Evolutionary conservation across 2,113 vertebrate genomes (phyloP).

Genomic region (Rhineura floridana): DNA sequence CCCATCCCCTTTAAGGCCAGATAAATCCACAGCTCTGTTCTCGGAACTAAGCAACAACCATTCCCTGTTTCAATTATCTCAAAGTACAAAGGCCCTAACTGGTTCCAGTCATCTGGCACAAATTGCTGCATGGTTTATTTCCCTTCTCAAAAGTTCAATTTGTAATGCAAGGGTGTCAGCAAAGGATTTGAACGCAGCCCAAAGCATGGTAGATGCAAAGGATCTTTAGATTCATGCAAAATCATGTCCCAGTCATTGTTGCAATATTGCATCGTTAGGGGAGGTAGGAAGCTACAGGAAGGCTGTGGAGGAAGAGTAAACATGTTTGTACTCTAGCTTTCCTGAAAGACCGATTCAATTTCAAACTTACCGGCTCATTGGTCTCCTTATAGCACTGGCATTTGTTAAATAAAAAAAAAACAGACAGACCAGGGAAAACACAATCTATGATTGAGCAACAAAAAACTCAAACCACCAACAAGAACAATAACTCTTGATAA

Average conservation of each 20-base stretch:
- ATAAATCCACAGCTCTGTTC: neutral
- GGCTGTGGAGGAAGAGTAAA: neutral
- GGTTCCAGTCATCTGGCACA: neutral
- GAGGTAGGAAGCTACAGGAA: neutral
- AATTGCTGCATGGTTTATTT: neutral
- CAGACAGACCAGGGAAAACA: neutral
- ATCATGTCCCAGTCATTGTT: neutral
- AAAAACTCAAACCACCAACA: neutral
- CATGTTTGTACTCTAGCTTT: neutral
- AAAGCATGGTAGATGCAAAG: neutral
- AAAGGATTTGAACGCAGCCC: neutral
- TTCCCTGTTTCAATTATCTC: neutral
- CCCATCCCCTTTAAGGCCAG: neutral
- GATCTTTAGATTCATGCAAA: neutral
- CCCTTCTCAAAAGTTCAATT: neutral
- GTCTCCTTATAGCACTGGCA: conserved; percentile 7
- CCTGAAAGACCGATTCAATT: neutral
- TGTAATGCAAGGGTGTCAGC: neutral
- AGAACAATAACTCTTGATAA: fast-evolving
- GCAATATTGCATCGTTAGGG: conserved; percentile 13
- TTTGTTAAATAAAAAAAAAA: conserved; percentile 15
- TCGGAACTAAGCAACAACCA: no score
- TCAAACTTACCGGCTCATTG: conserved; percentile 3
- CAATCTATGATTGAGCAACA: fast-evolving
- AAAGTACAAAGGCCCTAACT: neutral